Percentiles rank a stretch among this genome's conserved stretches.
Evolutionary conservation across 30 jellyfish, hydroid and myxozoan species (phyloP).

Genomic region (Aurelia sp.): DNA sequence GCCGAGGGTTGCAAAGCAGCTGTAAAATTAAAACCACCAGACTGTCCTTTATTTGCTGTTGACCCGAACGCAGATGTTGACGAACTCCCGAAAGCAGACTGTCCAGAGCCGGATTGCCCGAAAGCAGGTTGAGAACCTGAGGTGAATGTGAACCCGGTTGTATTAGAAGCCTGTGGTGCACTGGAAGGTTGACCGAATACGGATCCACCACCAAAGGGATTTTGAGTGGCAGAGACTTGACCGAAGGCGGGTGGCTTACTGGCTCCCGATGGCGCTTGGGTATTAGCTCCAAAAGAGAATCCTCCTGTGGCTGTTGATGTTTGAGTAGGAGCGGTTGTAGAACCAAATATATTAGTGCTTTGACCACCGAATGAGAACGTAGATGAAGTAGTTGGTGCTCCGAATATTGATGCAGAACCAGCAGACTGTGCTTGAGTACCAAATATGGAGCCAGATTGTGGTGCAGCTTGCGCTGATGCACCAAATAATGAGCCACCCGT

Average conservation of each 20-base stretch:
- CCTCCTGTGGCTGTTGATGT: constrained; percentile 10
- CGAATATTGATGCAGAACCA: constrained; percentile 1
- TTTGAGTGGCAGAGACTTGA: constrained; percentile 1
- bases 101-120: constrained; percentile 25
- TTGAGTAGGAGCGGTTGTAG: neutral
- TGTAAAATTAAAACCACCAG: constrained; percentile 60
- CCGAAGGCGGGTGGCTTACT: constrained; percentile 5
- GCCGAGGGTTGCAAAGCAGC: constrained; percentile 33
- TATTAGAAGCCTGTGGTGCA: neutral
- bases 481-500: constrained; percentile 35
- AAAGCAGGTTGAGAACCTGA: neutral
- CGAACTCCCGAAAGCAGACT: constrained; percentile 22
- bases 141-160: constrained; percentile 2
- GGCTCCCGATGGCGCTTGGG: neutral
- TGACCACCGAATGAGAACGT: constrained; percentile 15
- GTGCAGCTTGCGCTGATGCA: constrained; percentile 24
- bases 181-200: constrained; percentile 5
- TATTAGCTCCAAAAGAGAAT: constrained; percentile 6
- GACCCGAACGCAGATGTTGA: constrained; percentile 31
- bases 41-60: constrained; percentile 1
- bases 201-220: constrained; percentile 9
- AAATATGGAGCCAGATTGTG: constrained; percentile 16
- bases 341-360: neutral
- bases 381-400: constrained; percentile 1
- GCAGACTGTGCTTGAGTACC: constrained; percentile 13